Base-by-base conservation (phyloP, 2,888 invertebrate species). In the Drosophila koepferae region DNA sequence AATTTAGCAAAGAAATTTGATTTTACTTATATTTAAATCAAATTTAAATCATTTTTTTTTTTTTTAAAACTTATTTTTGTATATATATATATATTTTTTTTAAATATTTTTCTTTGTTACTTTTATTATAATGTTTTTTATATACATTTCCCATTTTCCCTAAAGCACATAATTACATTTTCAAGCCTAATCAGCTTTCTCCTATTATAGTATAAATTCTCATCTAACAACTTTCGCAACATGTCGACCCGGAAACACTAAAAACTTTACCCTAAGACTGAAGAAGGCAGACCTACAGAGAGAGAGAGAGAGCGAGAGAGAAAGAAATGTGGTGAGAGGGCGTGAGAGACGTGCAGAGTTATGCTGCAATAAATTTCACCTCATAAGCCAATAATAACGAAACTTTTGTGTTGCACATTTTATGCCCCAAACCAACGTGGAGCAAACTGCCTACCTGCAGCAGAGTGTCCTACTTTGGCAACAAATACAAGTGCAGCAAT, bases 331-430 rank as follows among this genome's bases (percentile, higher is more conserved):
- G 9, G 16, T 16, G 38, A 18, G 18, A 41, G 34, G n/a, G n/a
- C 40, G 28, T 28, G 31, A 0, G 34, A 5, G 31, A 43, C 72
- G 73, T 5, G 72, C 73, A 74, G 85, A 84, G 82, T 82, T 87
- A 82, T 87, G 82, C 85, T 89, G 89, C 88, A 85, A 86, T 87
- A 85, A 87, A 89, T 84, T 89, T 84, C 85, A 86, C 90, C 86
- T 81, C 83, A 81, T 88, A 78, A 89, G 90, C 90, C 86, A 90
- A 90, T 89, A 89, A 86, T 86, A 88, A 86, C 79, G 86, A 85
- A 89, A 89, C 79, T 89, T 86, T 87, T 89, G 89, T 87, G 76
- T 78, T 82, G 90, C 85, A 86, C 83, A 89, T 85, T 86, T 89
- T 79, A 70, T 77, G 73, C 60, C 12, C 12, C 46, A 58, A 66